Evolutionary conservation across 2,797 vertebrate genomes (phyloP), one percentile per base, ranked within the genome.

Genomic region (Clamator glandarius): DNA sequence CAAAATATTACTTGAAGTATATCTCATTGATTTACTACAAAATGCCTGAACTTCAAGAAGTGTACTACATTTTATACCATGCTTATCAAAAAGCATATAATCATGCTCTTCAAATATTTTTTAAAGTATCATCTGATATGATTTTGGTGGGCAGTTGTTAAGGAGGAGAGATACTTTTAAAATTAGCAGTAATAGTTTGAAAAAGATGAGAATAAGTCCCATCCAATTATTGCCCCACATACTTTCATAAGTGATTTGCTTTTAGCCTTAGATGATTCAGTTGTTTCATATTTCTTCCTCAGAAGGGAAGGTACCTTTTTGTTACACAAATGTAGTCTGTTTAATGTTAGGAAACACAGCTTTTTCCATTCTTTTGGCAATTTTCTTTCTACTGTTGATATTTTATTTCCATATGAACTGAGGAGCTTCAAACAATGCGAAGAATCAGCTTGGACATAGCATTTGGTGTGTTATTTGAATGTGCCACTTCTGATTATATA

Each of bases 391-490:
- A 0, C 29, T 57, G 14, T n/a, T 89, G 68, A 18, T 90, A 66
- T 39, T 95, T 90, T 57, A 52, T 78, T 94, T 85, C 61, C 41
- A 20, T 85, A 44, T 85, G 77, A 92, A 90, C 31, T 7, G 17
- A 74, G 35, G 62, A 92, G n/a, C 79, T 95, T 73, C 17, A 80
- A 57, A 90, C 92, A 55, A 82, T 24, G 4, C 72, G 84, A 76
- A 73, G 58, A 66, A 95, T 88, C 84, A 64, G 28, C 72, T 91
- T 95, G 15, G 24, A 84, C 35, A 2, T 33, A 81, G 64, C 13
- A 35, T 94, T 95, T 75, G 75, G 29, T 72, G 46, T 90, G 55
- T 85, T 93, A 41, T 76, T 94, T 68, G 52, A 87, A 84, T 41
- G 36, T 84, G 55, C 85, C 93, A 64, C 44, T 92, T 84, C 77